Percentiles rank a stretch among this genome's conserved stretches.
Conservation (phyloP, 2,888 invertebrate species). For the Uloborus plumipes region DNA sequence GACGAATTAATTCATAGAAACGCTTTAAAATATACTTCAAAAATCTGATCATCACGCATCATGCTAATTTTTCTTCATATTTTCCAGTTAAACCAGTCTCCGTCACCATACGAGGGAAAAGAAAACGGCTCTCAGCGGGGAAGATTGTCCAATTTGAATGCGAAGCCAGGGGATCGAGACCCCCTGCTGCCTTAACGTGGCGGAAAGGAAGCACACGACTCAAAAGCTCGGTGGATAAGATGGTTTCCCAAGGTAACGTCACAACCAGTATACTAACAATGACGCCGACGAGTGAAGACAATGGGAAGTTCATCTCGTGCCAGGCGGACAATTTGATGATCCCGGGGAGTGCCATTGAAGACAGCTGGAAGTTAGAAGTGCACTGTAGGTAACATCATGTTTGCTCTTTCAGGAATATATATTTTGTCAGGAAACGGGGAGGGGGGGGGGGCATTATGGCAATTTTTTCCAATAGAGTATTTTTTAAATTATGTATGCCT, state of each 20-base stretch:
- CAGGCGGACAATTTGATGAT: slow-evolving; percentile 67
- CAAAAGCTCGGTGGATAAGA: slow-evolving; percentile 63
- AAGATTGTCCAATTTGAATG: slow-evolving; percentile 65
- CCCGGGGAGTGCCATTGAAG: slow-evolving; percentile 67
- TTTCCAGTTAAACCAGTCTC: slow-evolving; percentile 63
- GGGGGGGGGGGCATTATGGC: too few relatives aligned
- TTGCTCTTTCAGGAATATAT: not conserved
- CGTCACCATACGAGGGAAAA: slow-evolving; percentile 51
- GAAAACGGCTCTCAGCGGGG: slow-evolving; percentile 64
- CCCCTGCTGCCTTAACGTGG: slow-evolving; percentile 66
- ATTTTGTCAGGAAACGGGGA: too few relatives aligned
- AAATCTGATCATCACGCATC: too few relatives aligned
- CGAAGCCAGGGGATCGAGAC: slow-evolving; percentile 65
- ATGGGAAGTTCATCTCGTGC: slow-evolving; percentile 68
- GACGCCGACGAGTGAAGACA: slow-evolving; percentile 67
- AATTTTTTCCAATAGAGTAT: too few relatives aligned
- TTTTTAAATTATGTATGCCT: too few relatives aligned
- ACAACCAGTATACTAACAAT: slow-evolving; percentile 67
- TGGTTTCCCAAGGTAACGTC: slow-evolving; percentile 66
- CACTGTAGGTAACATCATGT: slow-evolving; percentile 67
- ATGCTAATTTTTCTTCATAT: slow-evolving; percentile 69
- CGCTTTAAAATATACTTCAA: too few relatives aligned
- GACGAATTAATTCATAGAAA: too few relatives aligned
- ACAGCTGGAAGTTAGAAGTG: slow-evolving; percentile 67
- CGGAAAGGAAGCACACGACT: slow-evolving; percentile 65